Conservation (phyloP, 2,888 invertebrate genomes). For the Keiferia lycopersicella region DNA sequence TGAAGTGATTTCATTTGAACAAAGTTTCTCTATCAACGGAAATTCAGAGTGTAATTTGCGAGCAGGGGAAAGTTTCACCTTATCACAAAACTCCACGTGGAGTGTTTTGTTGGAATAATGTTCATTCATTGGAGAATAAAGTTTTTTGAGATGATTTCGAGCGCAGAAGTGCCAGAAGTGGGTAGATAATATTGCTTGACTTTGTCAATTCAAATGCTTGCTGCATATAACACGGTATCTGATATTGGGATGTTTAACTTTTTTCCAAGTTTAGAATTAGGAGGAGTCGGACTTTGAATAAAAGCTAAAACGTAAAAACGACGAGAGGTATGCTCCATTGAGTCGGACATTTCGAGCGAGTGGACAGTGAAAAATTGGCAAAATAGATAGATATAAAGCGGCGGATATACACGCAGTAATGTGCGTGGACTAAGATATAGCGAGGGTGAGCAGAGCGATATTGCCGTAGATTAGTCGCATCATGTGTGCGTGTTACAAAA, state of each 20-base stretch:
- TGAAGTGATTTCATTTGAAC: slow-evolving; percentile 73
- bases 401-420: slow-evolving; percentile 6
- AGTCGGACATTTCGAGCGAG: slow-evolving; percentile 35
- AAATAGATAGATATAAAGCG: slow-evolving; percentile 24
- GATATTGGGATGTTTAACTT: background rate
- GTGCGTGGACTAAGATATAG: slow-evolving; percentile 14
- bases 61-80: slow-evolving; percentile 73
- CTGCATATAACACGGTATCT: background rate
- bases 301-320: slow-evolving; percentile 34
- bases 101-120: slow-evolving; percentile 72
- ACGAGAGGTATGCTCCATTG: slow-evolving; percentile 36
- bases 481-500: slow-evolving; percentile 23
- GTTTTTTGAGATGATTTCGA: slow-evolving; percentile 38
- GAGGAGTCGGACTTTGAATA: slow-evolving; percentile 15
- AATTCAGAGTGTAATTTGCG: slow-evolving; percentile 77
- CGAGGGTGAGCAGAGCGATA: slow-evolving; percentile 14
- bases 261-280: slow-evolving; percentile 6
- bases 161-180: background rate
- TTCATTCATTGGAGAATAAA: slow-evolving; percentile 56
- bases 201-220: background rate
- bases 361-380: slow-evolving; percentile 33
- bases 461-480: slow-evolving; percentile 25
- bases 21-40: slow-evolving; percentile 76
- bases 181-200: slow-evolving; percentile 15
- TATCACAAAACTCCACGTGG: slow-evolving; percentile 78